Conservation (phyloP, 2,113 vertebrate genomes). For the Pterophyllum scalare region DNA sequence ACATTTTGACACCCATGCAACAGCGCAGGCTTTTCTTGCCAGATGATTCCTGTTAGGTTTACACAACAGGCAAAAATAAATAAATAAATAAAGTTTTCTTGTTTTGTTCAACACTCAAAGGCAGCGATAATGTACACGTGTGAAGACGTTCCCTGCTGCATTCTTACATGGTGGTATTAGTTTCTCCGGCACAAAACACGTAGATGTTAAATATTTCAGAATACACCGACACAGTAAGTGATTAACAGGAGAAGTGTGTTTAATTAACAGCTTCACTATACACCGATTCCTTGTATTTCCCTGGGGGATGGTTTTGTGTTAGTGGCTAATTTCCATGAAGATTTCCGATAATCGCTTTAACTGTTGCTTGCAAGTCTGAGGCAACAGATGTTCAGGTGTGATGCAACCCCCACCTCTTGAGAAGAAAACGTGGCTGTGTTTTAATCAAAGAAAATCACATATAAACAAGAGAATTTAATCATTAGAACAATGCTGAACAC, state of each 20-base stretch:
- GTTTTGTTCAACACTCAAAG: constrained; percentile 47
- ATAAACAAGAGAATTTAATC: constrained; percentile 14
- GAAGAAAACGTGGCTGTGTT: constrained; percentile 22
- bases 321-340: constrained; percentile 11
- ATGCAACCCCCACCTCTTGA: constrained; percentile 15
- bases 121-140: constrained; percentile 17
- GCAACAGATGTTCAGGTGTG: constrained; percentile 70
- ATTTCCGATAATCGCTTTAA: constrained; percentile 35
- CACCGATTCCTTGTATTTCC: constrained; percentile 1
- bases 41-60: constrained; percentile 31
- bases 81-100: constrained; percentile 15
- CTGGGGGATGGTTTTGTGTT: neutral
- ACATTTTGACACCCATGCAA: constrained; percentile 51
- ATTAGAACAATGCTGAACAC: constrained; percentile 1
- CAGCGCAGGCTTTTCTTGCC: constrained; percentile 14
- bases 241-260: constrained; percentile 12
- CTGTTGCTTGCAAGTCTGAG: constrained; percentile 36
- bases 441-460: constrained; percentile 24
- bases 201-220: constrained; percentile 20
- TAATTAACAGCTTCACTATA: neutral
- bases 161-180: constrained; percentile 30
- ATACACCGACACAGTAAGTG: neutral
- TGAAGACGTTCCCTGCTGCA: constrained; percentile 17
- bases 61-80: constrained; percentile 21
- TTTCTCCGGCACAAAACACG: neutral